Base-by-base conservation (phyloP, 2,113 vertebrate genomes). In the Nycticorax nycticorax region DNA sequence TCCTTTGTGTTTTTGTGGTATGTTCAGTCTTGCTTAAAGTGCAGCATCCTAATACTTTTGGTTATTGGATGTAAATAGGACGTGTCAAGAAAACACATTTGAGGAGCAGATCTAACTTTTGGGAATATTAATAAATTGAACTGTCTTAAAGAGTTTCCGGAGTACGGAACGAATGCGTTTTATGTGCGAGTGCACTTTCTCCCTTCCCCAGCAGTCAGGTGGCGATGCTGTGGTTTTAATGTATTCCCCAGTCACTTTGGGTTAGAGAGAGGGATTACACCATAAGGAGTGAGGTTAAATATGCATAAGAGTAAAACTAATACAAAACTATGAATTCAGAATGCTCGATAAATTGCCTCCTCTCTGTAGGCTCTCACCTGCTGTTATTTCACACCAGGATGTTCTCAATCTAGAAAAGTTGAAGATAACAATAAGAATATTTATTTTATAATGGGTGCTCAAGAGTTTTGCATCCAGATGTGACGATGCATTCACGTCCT, bases 221-320 rank as follows among this genome's bases (percentile, higher is more conserved):
- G 35, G 77, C 81, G 93, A 67, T 86, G 26, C 67, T 82, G 60
- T 33, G 8, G 3, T 87, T 96, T 88, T 85, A 93, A 96, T 92
- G 79, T 96, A 22, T 92, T 93, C 48, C 43, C 14, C 28, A 94
- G 71, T 96, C 93, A 96, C 33, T 94, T 93, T 45, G 22, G 39
- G 48, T 96, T 96, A 95, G 64, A 94, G 52, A 96, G 89, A 95
- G 28, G 71, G 82, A 96, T 94, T 96, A 88, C 22, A 78, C 67
- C 33, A 6, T 35, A 80, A n/a, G 43, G 50, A 79, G 52, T 59
- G 23, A 74, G n/a, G 85, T 79, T 47, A 83, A 89, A 94, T 88
- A 93, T 41, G 18, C 4, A 5, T 73, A 41, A 88, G 73, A 59
- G 18, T 53, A 59, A 79, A 96, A 85, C 68, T 71, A 35, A 18